Evolutionary conservation across 2,797 vertebrate genomes (phyloP), one percentile per base, ranked within the genome.

Genomic region (Lacerta agilis): DNA sequence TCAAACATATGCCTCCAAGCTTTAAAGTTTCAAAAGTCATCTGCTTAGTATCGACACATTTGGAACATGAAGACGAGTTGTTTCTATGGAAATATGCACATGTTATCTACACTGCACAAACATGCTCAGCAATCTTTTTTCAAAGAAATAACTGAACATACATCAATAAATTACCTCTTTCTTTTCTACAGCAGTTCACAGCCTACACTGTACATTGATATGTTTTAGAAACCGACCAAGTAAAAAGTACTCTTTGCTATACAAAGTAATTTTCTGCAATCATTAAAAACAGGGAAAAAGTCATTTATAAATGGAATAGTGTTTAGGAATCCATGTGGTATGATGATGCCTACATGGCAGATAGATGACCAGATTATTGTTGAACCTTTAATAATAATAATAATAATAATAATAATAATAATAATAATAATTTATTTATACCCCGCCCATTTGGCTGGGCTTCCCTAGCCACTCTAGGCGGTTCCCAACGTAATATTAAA

Each of bases 11-110:
- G 38, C 85, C 79, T 77, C 91, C 91, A 91, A 8, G 23, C 41
- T 87, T 87, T 38, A 29, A 5, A 75, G 89, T 92, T 93, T 91
- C 83, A 89, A 92, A 91, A 88, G 92, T 94, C 90, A 0, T 43
- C 64, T 90, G 90, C 88, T 92, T 92, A 66, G 89, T 90, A 92
- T 88, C 85, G 79, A 93, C 92, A 93, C 86, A 93, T 94, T 95
- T 93, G 94, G 86, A 94, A 88, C 92, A 89, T 2, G 33, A 66
- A 8, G 6, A 88, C 91, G 90, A 87, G 85, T 83, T 23, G 95
- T 95, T 96, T 90, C 95, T 91, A 94, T 94, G 93, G 95, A 93
- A 93, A 96, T 94, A 80, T 55, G 82, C 0, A 0, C 82, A 61
- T 36, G 67, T 23, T 79, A 80, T 77, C 38, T 64, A 84, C 29